Evolutionary conservation across 2,888 invertebrate species (phyloP).

Genomic region (Plagiodera versicolora): DNA sequence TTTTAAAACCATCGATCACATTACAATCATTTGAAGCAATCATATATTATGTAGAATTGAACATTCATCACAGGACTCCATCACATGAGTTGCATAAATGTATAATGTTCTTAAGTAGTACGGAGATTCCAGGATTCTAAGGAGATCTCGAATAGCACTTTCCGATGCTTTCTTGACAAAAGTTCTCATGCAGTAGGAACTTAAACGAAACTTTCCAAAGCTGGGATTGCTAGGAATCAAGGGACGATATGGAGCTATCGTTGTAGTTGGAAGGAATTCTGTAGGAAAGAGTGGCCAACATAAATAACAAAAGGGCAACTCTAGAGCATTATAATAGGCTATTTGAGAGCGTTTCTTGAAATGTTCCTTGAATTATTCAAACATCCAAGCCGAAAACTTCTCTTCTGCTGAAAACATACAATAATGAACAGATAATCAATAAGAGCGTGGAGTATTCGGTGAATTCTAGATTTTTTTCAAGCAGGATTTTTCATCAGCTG

Average conservation of each 20-base stretch:
- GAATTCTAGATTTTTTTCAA: too few relatives aligned
- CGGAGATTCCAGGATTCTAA: neutral
- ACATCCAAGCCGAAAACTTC: neutral
- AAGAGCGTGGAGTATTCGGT: neutral
- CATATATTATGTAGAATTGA: too few relatives aligned
- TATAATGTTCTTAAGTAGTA: neutral
- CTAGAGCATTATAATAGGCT: neutral
- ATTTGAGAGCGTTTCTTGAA: neutral
- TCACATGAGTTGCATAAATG: neutral
- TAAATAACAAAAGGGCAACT: constrained; percentile 1
- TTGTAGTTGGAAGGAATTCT: neutral
- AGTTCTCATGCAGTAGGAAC: neutral
- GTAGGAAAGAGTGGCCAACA: neutral
- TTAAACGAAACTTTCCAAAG: neutral
- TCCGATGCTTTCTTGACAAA: neutral
- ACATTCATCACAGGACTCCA: neutral
- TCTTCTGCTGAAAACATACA: neutral
- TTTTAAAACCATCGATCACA: too few relatives aligned
- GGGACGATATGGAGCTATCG: neutral
- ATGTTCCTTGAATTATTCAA: neutral
- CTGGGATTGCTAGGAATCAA: neutral
- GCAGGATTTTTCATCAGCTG: too few relatives aligned
- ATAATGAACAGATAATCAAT: neutral
- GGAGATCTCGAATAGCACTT: neutral
- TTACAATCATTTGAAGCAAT: too few relatives aligned